Conservation (phyloP, 2,797 vertebrate genomes). For the Buphagus erythrorhynchus region DNA sequence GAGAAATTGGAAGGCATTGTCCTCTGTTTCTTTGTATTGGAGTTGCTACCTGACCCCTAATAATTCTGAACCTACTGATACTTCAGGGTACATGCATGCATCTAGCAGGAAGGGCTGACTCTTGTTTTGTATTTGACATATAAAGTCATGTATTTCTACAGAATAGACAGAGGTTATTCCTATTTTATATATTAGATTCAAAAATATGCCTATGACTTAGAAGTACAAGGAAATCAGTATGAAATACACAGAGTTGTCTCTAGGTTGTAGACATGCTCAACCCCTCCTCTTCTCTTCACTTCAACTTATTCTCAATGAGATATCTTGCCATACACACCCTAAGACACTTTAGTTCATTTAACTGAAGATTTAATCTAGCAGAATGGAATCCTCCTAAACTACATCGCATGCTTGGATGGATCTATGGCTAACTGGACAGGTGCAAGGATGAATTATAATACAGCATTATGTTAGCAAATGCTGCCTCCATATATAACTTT, state of each 20-base stretch:
- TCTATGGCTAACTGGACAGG: constrained; percentile 44
- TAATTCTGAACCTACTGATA: neutral
- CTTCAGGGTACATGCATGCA: neutral
- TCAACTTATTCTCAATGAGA: neutral
- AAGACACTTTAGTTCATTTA: constrained; percentile 42
- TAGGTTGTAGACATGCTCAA: neutral
- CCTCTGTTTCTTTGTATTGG: neutral
- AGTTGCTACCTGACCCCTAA: neutral
- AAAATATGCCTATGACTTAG: neutral
- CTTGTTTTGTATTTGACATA: neutral
- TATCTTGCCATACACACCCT: neutral
- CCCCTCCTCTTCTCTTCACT: neutral
- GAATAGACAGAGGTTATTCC: neutral
- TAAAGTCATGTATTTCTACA: neutral
- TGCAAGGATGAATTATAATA: constrained; percentile 32
- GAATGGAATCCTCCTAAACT: constrained; percentile 34
- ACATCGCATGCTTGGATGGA: constrained; percentile 3
- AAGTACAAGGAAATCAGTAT: neutral
- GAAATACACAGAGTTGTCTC: neutral
- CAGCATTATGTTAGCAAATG: constrained; percentile 18
- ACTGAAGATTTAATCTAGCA: constrained; percentile 59
- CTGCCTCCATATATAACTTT: neutral
- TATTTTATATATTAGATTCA: neutral
- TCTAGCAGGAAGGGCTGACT: neutral
- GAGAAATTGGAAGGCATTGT: neutral